Evolutionary conservation across 2,113 vertebrate species (phyloP).

Genomic region (Eleginops maclovinus): DNA sequence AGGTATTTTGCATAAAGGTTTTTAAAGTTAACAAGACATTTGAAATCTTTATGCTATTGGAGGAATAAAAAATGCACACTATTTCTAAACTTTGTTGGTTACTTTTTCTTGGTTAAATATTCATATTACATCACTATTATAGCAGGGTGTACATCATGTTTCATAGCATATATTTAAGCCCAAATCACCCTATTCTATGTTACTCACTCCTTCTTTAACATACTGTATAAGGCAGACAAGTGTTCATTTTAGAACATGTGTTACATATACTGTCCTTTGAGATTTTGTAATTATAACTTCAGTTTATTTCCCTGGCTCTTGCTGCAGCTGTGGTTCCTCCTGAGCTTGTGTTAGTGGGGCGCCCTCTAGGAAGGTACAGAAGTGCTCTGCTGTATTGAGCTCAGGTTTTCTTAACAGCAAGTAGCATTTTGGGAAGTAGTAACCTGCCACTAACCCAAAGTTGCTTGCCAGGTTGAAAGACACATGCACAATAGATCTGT

Average conservation of each 20-base stretch:
- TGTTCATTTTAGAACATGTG: neutral
- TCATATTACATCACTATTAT: neutral
- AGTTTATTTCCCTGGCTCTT: constrained; percentile 30
- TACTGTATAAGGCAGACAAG: neutral
- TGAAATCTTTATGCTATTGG: neutral
- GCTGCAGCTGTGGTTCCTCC: constrained; percentile 60
- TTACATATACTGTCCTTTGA: neutral
- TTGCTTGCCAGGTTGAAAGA: constrained; percentile 77
- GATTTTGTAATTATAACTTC: neutral
- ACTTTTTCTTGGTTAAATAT: neutral
- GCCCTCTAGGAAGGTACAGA: constrained; percentile 79
- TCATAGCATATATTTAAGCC: no score
- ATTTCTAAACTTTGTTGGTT: neutral
- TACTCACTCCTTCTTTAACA: neutral
- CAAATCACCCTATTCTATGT: no score
- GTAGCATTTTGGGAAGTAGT: constrained; percentile 89
- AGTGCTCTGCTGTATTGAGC: constrained; percentile 85
- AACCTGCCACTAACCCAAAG: constrained; percentile 81
- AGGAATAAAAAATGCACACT: neutral
- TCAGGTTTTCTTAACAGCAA: constrained; percentile 84
- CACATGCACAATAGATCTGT: constrained; percentile 76
- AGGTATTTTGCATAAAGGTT: neutral
- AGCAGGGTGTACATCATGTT: neutral
- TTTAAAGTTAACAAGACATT: neutral
- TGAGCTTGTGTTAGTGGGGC: constrained; percentile 54